Percentiles rank a stretch among this genome's conserved stretches.
These are phyloP conservation scores for Tichodroma muraria DNA, from an alignment of 2,113 vertebrate genomes.

Conservation along the genomic window DNA sequence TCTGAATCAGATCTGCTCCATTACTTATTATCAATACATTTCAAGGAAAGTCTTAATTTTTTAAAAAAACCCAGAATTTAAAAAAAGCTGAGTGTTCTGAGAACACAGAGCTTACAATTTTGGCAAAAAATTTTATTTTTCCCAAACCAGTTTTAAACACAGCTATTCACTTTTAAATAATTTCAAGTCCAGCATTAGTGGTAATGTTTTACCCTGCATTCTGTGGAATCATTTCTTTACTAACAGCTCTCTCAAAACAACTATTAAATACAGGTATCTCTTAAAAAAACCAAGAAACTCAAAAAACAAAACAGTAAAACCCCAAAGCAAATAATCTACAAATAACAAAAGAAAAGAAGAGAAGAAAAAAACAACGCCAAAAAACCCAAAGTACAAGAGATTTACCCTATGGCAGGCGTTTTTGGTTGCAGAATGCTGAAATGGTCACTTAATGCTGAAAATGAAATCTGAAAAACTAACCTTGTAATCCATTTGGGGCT, in stretches of 20 bases:
- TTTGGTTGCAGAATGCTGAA: not conserved
- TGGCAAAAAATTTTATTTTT: not conserved
- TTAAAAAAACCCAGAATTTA: not conserved
- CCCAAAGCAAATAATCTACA: not conserved
- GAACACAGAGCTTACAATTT: not conserved
- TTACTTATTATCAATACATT: not conserved
- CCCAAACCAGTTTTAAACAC: not conserved
- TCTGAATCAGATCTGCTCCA: not conserved
- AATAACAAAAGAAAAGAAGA: not conserved
- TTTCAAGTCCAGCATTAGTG: not conserved
- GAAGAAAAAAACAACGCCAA: accelerated
- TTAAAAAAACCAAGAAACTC: not conserved
- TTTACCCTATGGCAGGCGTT: not conserved
- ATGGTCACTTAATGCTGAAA: not conserved
- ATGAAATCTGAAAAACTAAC: not conserved
- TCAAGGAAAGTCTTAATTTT: not conserved
- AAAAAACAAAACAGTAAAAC: not conserved
- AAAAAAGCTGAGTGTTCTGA: not conserved
- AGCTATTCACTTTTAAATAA: not conserved
- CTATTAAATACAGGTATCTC: not conserved
- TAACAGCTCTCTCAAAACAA: not conserved
- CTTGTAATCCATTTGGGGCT: not conserved
- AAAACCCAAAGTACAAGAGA: not conserved
- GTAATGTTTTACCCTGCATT: not conserved
- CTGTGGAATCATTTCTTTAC: not conserved